Percentiles rank a stretch among this genome's conserved stretches.
These are phyloP conservation scores for Pollimyrus isidori DNA, from an alignment of 2,113 vertebrate genomes.

Conservation along the genomic window DNA sequence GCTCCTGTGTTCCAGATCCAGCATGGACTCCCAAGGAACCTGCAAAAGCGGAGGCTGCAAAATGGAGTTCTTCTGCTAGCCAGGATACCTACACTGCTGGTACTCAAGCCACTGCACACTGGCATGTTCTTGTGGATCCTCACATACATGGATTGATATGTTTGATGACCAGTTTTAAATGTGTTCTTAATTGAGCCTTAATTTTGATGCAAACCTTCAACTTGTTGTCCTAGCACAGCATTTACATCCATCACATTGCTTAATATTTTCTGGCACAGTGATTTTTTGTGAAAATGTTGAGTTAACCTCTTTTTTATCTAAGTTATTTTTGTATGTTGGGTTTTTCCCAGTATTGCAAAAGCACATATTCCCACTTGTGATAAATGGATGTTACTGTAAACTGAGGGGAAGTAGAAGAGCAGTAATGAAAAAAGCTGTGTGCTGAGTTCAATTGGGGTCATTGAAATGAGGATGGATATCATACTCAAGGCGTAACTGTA, in stretches of 20 bases:
- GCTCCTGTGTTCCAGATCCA: conserved; percentile 80
- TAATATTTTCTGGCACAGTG: background rate
- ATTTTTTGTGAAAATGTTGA: background rate
- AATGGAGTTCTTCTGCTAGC: conserved; percentile 75
- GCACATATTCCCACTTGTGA: background rate
- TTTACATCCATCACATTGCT: background rate
- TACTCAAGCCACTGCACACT: background rate
- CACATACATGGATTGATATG: background rate
- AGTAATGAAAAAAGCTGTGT: background rate
- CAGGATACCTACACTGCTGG: too few species aligned
- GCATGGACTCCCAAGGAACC: conserved; percentile 81
- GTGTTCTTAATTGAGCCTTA: background rate
- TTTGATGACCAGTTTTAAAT: background rate
- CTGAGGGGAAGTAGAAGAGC: background rate
- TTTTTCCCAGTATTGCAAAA: background rate
- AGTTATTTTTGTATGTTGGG: background rate
- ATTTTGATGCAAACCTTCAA: background rate
- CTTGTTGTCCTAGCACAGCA: background rate
- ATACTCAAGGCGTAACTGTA: background rate
- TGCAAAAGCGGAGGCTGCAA: conserved; percentile 75
- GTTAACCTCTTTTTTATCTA: background rate
- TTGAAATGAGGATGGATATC: background rate
- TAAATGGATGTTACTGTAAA: background rate
- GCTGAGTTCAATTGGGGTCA: background rate
- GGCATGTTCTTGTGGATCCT: background rate